Evolutionary conservation across 2,113 vertebrate species (phyloP).

Genomic region (Eulemur rufifrons): DNA sequence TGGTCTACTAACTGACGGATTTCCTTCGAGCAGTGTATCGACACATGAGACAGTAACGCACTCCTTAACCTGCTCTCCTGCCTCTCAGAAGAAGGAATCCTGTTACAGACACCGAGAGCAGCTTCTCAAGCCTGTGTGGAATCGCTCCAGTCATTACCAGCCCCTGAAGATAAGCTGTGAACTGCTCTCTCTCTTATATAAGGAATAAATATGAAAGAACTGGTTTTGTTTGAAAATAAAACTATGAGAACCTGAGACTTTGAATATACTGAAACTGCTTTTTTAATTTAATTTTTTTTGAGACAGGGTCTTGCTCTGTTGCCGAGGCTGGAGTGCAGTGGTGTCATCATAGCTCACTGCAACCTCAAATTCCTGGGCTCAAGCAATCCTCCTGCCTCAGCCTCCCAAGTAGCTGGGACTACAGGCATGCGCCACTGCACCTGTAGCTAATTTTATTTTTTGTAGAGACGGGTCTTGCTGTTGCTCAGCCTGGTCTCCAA

Average conservation of each 20-base stretch:
- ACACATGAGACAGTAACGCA: neutral
- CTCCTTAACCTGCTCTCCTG: neutral
- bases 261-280: neutral
- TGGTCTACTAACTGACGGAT: neutral
- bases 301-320: neutral
- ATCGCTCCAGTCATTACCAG: neutral
- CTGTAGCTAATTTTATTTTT: neutral
- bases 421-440: neutral
- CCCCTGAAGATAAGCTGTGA: neutral
- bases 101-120: neutral
- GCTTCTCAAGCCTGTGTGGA: neutral
- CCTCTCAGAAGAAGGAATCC: neutral
- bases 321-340: neutral
- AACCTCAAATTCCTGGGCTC: neutral
- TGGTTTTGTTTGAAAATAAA: neutral
- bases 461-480: neutral
- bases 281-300: neutral
- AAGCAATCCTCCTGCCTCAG: neutral
- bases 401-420: neutral
- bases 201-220: neutral
- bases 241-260: neutral
- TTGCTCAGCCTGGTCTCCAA: neutral
- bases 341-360: neutral
- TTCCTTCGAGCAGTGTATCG: conserved; percentile 10
- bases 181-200: neutral